Base-by-base conservation (phyloP, 2,797 vertebrate species). In the Typhlichthys subterraneus region DNA sequence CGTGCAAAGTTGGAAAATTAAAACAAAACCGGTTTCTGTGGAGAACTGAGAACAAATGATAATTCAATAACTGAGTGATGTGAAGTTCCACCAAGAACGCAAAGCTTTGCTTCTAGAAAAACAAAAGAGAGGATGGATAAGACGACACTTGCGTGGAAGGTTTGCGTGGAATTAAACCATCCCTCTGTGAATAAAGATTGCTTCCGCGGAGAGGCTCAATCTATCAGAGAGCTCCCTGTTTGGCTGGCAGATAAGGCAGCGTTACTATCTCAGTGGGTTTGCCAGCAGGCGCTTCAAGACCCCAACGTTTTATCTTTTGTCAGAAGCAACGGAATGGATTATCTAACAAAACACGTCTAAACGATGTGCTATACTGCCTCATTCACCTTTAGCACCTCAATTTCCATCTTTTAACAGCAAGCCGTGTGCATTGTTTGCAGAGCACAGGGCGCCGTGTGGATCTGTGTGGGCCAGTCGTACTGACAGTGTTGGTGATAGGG, bases 221-320 rank as follows among this genome's bases (percentile, higher is more conserved):
- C 80, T 75, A 73, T 81, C 75, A 83, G 61, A 79, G 75, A 62
- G 45, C 23, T 56, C 55, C 70, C 77, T 77, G 69, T 77, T 75
- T 75, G 79, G 81, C 83, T 60, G 53, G 53, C 3, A 70, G 80
- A 88, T 87, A 88, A 87, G 75, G 65, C 69, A 0, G 5, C 63
- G 73, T 69, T 75, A 67, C 83, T 81, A 82, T 78, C 79, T 88
- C 82, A 73, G 14, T 8, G 58, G 54, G 64, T 1, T 5, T 15
- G 60, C 54, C 70, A 74, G 73, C 77, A 71, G 77, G 59, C 59
- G 73, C 73, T 72, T 77, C 5, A 38, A 19, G 73, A 67, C 81
- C 50, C 53, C 0, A 0, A 23, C 68, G 65, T 79, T 83, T 85
- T 76, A 84, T 87, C 80, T 83, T 83, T 72, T 65, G 72, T 86